Percentiles rank a stretch among this genome's conserved stretches.
These are phyloP conservation scores for Cheirogaleus major DNA, from an alignment of 2,797 vertebrate genomes.

Conservation along the genomic window DNA sequence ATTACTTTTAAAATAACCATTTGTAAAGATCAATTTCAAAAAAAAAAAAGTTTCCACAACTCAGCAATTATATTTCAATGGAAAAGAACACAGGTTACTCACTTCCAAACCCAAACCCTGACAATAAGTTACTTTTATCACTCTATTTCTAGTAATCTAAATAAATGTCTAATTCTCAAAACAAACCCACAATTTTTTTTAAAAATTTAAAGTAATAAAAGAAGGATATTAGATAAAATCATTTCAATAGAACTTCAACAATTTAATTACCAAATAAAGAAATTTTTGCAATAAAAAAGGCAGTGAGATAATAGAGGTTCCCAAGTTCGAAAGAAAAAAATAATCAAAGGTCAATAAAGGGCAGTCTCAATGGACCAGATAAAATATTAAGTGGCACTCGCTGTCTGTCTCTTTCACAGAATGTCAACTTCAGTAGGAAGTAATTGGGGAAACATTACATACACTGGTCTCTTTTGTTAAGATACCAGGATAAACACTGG, in stretches of 20 bases:
- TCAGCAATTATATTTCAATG: not conserved
- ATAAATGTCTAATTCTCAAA: not conserved
- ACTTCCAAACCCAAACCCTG: not conserved
- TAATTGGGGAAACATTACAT: not conserved
- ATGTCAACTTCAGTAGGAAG: not conserved
- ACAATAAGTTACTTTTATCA: not conserved
- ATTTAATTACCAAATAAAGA: conserved; percentile 36
- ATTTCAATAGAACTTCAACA: conserved; percentile 18
- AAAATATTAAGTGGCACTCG: conserved; percentile 39
- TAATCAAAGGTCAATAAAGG: conserved; percentile 3
- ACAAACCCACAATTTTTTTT: not conserved
- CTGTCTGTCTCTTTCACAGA: conserved; percentile 12
- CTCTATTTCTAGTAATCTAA: not conserved
- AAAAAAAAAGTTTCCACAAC: conserved; percentile 2
- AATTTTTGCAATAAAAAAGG: conserved; percentile 6
- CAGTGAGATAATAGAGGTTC: not conserved
- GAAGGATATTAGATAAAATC: not conserved
- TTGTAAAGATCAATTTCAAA: not conserved
- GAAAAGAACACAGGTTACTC: not conserved
- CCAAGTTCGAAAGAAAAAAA: not conserved
- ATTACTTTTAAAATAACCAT: not conserved
- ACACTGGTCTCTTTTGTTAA: not conserved
- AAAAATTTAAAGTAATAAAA: not conserved
- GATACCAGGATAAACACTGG: not conserved
- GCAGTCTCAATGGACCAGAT: not conserved